Conservation (phyloP, 2,888 invertebrate genomes). For the Omphaloscelis lunosa region DNA sequence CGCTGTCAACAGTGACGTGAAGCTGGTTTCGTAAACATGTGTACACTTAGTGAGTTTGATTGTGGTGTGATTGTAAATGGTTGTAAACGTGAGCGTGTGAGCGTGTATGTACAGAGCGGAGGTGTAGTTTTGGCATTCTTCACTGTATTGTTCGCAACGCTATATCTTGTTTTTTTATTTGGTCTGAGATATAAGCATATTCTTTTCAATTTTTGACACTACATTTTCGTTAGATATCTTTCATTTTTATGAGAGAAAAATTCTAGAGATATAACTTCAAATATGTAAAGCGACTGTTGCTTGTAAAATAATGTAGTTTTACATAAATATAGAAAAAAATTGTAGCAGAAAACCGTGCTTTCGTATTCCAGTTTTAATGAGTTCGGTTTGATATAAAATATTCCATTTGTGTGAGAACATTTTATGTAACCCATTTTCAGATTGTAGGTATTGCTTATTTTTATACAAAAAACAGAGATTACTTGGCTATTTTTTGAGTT, state of each 20-base stretch:
- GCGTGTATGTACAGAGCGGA: too few relatives aligned
- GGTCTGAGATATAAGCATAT: background rate
- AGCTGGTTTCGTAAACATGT: too few relatives aligned
- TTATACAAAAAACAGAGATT: background rate
- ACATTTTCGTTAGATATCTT: background rate
- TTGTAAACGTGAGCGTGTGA: too few relatives aligned
- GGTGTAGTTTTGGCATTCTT: too few relatives aligned
- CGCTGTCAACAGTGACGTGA: too few relatives aligned
- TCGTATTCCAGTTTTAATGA: conserved; percentile 57
- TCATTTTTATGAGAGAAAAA: conserved; percentile 6
- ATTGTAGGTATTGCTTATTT: conserved; percentile 7
- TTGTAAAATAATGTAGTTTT: conserved; percentile 42
- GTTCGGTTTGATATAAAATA: conserved; percentile 54
- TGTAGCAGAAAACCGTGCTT: conserved; percentile 10
- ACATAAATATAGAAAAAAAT: conserved; percentile 46
- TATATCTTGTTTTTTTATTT: too few relatives aligned
- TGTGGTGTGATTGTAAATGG: too few relatives aligned
- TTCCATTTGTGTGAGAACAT: conserved; percentile 42
- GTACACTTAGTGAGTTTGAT: too few relatives aligned
- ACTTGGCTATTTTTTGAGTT: background rate
- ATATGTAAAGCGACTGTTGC: conserved; percentile 24
- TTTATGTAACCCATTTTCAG: conserved; percentile 40
- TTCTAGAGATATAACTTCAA: conserved; percentile 9
- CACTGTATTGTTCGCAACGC: too few relatives aligned
- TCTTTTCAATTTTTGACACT: background rate